A percentile compares a stretch with the other conserved stretches of the same genome.
Evolutionary conservation across 30 jellyfish, hydroid and myxozoan genomes (phyloP).

Genomic region (Aurelia sp.): DNA sequence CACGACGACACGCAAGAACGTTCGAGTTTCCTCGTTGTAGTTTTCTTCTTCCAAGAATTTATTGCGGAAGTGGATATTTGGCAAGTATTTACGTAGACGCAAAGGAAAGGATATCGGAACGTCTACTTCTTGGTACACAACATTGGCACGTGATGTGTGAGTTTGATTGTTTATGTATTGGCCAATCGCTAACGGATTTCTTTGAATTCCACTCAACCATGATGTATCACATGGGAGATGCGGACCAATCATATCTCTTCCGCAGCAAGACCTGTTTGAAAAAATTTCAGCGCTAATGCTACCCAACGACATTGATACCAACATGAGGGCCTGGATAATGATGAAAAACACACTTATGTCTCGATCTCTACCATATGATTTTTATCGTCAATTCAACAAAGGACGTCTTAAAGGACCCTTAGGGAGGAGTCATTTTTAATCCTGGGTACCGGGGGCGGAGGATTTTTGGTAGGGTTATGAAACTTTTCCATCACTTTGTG

Average conservation of each 20-base stretch:
- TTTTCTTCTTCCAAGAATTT: conserved; percentile 14
- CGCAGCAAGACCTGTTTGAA: conserved; percentile 42
- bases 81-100: conserved; percentile 51
- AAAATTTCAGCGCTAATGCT: too few species aligned
- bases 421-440: too few species aligned
- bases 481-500: too few species aligned
- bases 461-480: too few species aligned
- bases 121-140: conserved; percentile 71
- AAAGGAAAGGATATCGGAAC: conserved; percentile 62
- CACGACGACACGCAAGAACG: conserved; percentile 52
- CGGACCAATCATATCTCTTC: conserved; percentile 53
- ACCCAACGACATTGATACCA: too few species aligned
- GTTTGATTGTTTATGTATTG: conserved; percentile 76
- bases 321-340: too few species aligned
- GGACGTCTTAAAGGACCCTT: too few species aligned
- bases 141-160: conserved; percentile 59
- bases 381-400: too few species aligned
- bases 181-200: conserved; percentile 80
- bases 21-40: neutral
- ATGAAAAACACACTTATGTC: too few species aligned
- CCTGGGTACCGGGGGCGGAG: too few species aligned
- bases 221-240: conserved; percentile 29
- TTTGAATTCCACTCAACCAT: conserved; percentile 19
- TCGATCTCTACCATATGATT: too few species aligned
- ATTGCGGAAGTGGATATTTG: conserved; percentile 55